Evolutionary conservation across 2,797 vertebrate species (phyloP).

Genomic region (Muscicapa comitata): DNA sequence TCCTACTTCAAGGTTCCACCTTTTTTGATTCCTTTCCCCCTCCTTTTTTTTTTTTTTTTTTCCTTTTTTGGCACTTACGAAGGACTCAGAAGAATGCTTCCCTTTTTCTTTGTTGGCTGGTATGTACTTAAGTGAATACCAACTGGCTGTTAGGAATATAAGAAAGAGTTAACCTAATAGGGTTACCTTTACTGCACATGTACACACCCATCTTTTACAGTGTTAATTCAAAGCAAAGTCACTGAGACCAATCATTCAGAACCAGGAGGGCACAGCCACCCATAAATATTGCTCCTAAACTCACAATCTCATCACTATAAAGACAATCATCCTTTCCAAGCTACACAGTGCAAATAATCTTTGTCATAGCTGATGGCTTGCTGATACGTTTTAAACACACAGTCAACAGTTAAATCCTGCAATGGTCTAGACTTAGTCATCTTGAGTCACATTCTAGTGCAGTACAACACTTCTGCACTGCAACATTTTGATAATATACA

Average conservation of each 20-base stretch:
- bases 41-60: not conserved
- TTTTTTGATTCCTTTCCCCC: not conserved
- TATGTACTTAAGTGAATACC: not conserved
- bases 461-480: not conserved
- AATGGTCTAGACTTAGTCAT: not conserved
- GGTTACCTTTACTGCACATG: not conserved
- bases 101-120: not conserved
- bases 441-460: not conserved
- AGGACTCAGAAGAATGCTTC: not conserved
- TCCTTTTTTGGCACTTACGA: not conserved
- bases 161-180: not conserved
- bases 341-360: not conserved
- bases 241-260: not conserved
- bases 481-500: not conserved
- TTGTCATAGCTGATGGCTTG: not conserved
- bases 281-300: not conserved
- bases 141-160: not conserved
- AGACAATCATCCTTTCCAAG: not conserved
- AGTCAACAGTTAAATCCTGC: not conserved
- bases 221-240: not conserved
- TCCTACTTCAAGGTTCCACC: not conserved
- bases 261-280: not conserved
- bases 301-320: not conserved
- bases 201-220: not conserved
- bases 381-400: not conserved